Conservation (phyloP, 2,888 invertebrate genomes). For the Drosophila infuscata region DNA sequence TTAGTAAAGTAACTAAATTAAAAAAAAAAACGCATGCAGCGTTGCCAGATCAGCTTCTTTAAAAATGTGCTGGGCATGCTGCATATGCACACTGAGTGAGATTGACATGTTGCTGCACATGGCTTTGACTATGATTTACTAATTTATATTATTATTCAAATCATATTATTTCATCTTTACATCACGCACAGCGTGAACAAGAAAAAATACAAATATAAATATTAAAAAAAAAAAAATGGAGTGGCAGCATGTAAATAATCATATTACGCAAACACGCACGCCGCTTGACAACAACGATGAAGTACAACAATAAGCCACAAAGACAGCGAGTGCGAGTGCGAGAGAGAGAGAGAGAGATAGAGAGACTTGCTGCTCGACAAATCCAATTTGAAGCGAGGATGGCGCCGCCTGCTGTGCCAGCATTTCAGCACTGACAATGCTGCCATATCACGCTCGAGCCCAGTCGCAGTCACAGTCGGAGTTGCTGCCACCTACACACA, state of each 20-base stretch:
- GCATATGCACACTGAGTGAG: constrained; percentile 12
- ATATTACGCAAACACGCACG: constrained; percentile 64
- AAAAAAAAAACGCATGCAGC: not conserved
- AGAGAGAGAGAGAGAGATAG: constrained; percentile 2
- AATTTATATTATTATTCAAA: constrained; percentile 84
- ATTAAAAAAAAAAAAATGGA: constrained; percentile 17
- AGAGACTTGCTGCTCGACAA: constrained; percentile 26
- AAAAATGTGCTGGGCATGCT: constrained; percentile 47
- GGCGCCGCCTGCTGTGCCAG: constrained; percentile 23
- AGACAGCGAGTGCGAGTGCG: not conserved
- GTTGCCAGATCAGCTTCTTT: not conserved
- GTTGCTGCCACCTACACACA: constrained; percentile 27
- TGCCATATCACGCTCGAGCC: constrained; percentile 59
- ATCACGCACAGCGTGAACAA: constrained; percentile 34
- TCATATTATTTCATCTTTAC: constrained; percentile 82
- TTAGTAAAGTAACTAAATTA: constrained; percentile 4
- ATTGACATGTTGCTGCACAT: constrained; percentile 2
- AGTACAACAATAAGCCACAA: constrained; percentile 12
- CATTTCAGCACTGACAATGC: constrained; percentile 17
- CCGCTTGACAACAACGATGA: constrained; percentile 16
- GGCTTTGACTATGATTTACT: constrained; percentile 75
- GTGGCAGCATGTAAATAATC: constrained; percentile 66
- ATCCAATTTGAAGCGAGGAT: constrained; percentile 37
- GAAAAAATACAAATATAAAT: not conserved
- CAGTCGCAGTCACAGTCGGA: not conserved